phyloP scores from a whole-genome alignment of 2,113 vertebrate species.

The Nothobranchius furzeri region DNA sequence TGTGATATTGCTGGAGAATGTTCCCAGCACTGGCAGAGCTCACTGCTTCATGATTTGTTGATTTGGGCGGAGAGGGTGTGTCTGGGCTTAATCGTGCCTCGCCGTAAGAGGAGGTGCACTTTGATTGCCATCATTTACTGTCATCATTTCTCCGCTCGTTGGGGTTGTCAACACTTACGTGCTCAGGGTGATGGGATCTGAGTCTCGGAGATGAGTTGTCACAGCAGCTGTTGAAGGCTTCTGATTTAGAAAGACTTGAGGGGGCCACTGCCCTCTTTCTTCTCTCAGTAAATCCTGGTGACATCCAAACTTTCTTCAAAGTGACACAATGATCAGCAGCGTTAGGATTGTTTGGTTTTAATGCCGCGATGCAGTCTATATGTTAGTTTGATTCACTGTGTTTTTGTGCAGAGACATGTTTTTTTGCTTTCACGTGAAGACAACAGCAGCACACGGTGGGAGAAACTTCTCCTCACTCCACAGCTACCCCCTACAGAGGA shows the following conservation, averaged over 20 bases:
- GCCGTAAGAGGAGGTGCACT: constrained; percentile 35
- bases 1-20: constrained; percentile 49
- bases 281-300: constrained; percentile 10
- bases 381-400: not conserved
- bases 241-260: constrained; percentile 25
- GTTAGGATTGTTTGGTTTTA: not conserved
- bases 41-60: constrained; percentile 53
- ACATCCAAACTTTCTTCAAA: constrained; percentile 7
- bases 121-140: constrained; percentile 61
- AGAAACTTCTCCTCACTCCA: constrained; percentile 43
- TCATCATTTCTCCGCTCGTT: constrained; percentile 49
- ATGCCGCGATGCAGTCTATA: not conserved
- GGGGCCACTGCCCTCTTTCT: constrained; percentile 15
- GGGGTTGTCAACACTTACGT: constrained; percentile 28
- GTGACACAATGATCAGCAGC: not conserved
- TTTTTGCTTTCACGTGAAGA: constrained; percentile 31
- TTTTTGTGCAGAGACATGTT: not conserved
- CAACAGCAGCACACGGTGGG: constrained; percentile 43
- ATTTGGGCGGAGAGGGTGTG: constrained; percentile 38
- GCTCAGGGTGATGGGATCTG: constrained; percentile 35
- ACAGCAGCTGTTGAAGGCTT: constrained; percentile 26
- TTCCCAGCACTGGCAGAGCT: constrained; percentile 33
- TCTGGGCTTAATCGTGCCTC: constrained; percentile 40
- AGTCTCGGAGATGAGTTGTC: constrained; percentile 39
- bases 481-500: constrained; percentile 57